These are phyloP conservation scores for Periophthalmus modestus DNA, from an alignment of 2,113 vertebrate genomes.

Conservation along the genomic window DNA sequence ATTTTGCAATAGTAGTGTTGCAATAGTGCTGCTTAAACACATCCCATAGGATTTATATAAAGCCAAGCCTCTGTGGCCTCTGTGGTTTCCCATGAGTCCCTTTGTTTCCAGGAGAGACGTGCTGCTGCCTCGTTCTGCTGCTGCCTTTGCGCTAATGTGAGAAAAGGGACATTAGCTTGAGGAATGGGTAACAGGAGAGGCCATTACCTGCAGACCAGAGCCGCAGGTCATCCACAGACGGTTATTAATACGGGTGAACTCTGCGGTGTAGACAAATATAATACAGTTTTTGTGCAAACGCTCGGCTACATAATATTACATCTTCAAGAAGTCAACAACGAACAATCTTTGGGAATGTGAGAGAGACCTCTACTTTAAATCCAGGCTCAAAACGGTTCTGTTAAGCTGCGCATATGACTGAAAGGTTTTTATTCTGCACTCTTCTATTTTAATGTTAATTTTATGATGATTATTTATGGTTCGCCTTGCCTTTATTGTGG, in stretches of 20 bases:
- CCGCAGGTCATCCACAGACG: slow-evolving; percentile 43
- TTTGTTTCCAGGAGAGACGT: slow-evolving; percentile 41
- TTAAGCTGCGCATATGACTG: too few species aligned
- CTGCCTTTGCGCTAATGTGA: slow-evolving; percentile 31
- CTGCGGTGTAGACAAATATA: background rate
- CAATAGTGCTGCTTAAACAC: slow-evolving; percentile 12
- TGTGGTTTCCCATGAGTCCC: slow-evolving; percentile 11
- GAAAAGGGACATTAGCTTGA: slow-evolving; percentile 55
- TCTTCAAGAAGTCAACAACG: too few species aligned
- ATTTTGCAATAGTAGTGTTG: background rate
- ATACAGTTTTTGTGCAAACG: background rate
- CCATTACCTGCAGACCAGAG: slow-evolving; percentile 52
- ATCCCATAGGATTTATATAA: slow-evolving; percentile 3
- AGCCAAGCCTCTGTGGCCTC: slow-evolving; percentile 7
- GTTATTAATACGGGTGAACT: background rate
- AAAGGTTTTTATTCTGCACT: too few species aligned
- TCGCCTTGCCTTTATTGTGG: too few species aligned
- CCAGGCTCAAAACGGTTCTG: too few species aligned
- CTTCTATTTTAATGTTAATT: too few species aligned
- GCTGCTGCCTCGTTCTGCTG: background rate
- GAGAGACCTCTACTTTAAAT: too few species aligned
- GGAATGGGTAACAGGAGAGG: slow-evolving; percentile 66
- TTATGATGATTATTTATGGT: too few species aligned
- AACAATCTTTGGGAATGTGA: too few species aligned
- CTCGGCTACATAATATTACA: too few species aligned